Conservation (phyloP, 1,140 invertebrate species). For the Temnothorax longispinosus region DNA sequence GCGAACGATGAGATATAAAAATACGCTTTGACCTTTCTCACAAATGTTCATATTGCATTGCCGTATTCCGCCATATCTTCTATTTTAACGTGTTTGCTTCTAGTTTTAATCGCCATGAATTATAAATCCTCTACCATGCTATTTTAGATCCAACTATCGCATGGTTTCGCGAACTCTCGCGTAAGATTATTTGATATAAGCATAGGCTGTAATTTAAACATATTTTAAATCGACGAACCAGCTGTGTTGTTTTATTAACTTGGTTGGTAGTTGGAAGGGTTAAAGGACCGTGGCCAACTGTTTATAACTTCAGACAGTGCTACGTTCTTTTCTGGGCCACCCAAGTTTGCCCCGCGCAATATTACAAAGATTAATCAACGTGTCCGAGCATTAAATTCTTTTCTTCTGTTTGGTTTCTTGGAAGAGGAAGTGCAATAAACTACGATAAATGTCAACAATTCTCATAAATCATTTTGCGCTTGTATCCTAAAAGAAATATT, state of each 20-base stretch:
- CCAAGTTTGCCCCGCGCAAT: conserved; percentile 52
- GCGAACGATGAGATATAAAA: background rate
- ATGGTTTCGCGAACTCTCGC: background rate
- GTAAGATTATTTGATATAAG: background rate
- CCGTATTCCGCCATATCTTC: background rate
- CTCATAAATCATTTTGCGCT: conserved; percentile 16
- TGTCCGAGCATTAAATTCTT: conserved; percentile 56
- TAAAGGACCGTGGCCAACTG: conserved; percentile 49
- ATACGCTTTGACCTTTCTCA: background rate
- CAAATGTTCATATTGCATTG: background rate
- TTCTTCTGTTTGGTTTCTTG: conserved; percentile 45
- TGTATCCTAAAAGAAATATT: conserved; percentile 13
- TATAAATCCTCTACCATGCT: background rate
- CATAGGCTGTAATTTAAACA: background rate
- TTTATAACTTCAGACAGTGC: conserved; percentile 56
- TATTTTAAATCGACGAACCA: conserved; percentile 13
- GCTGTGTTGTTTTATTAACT: conserved; percentile 44
- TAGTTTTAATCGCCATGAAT: background rate
- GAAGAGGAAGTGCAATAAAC: conserved; percentile 52
- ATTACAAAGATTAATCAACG: conserved; percentile 62
- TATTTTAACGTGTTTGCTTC: background rate
- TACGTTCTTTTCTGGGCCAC: conserved; percentile 58
- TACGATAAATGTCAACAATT: conserved; percentile 55
- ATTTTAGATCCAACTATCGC: background rate
- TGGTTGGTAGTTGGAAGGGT: conserved; percentile 28